Evolutionary conservation across 2,113 vertebrate species (phyloP).

Genomic region (Spea multiplicata): DNA sequence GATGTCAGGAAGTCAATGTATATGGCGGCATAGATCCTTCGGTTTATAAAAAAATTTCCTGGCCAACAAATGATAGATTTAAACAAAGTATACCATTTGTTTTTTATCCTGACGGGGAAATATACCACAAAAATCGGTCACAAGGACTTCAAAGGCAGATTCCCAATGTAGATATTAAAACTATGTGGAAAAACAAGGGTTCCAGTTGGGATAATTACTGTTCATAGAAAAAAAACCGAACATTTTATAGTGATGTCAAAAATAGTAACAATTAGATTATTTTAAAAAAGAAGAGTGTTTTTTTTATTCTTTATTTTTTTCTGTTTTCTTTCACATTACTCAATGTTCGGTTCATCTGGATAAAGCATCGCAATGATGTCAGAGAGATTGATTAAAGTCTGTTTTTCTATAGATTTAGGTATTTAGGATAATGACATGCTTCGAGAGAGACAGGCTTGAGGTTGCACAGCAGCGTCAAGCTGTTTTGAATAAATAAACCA

Average conservation of each 20-base stretch:
- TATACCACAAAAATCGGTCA: conserved; percentile 22
- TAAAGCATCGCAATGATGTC: no score
- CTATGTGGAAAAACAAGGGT: conserved; percentile 28
- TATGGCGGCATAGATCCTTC: conserved; percentile 9
- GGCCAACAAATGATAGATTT: conserved; percentile 19
- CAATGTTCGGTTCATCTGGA: no score
- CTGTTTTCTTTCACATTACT: no score
- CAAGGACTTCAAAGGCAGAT: conserved; percentile 41
- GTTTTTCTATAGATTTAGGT: no score
- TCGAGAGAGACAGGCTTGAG: no score
- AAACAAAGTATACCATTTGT: conserved; percentile 33
- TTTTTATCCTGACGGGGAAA: conserved; percentile 22
- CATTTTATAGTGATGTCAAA: conserved; percentile 21
- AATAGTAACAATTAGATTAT: background rate
- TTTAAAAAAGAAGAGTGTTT: no score
- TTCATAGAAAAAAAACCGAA: conserved; percentile 5
- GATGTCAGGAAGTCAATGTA: conserved; percentile 39
- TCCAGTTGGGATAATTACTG: conserved; percentile 4
- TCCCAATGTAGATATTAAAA: conserved; percentile 21
- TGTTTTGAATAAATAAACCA: no score
- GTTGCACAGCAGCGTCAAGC: no score
- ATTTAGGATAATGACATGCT: no score
- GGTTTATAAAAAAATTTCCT: conserved; percentile 29
- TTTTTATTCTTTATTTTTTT: no score
- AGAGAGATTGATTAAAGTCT: no score